Evolutionary conservation across 2,888 invertebrate genomes (phyloP).

Genomic region (Helobdella robusta): DNA sequence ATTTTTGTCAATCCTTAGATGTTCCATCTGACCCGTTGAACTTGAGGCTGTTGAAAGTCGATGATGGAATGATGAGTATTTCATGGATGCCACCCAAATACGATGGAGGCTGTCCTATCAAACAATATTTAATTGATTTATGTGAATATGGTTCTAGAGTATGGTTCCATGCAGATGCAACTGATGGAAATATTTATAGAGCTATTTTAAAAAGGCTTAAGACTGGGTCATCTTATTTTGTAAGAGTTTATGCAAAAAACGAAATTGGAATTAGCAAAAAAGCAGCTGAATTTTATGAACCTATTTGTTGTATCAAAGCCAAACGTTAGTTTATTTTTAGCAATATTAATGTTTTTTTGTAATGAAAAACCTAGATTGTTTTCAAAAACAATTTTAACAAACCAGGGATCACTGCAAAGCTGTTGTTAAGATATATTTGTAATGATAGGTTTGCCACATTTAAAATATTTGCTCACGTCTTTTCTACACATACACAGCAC

Average conservation of each 20-base stretch:
- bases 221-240: slow-evolving; percentile 58
- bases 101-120: slow-evolving; percentile 47
- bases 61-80: slow-evolving; percentile 39
- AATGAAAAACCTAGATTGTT: too few species aligned
- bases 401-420: too few species aligned
- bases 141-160: slow-evolving; percentile 35
- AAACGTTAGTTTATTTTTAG: slow-evolving; percentile 39
- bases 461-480: too few species aligned
- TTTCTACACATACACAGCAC: too few species aligned
- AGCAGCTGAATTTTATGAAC: slow-evolving; percentile 34
- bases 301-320: slow-evolving; percentile 37
- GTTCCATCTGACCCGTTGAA: slow-evolving; percentile 41
- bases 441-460: too few species aligned
- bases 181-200: slow-evolving; percentile 15
- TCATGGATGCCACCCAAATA: slow-evolving; percentile 50
- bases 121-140: slow-evolving; percentile 44
- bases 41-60: slow-evolving; percentile 40
- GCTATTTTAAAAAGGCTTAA: slow-evolving; percentile 35
- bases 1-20: slow-evolving; percentile 16
- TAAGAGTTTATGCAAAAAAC: slow-evolving; percentile 75
- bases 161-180: slow-evolving; percentile 4
- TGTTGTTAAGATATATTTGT: too few species aligned
- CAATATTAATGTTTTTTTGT: too few species aligned
- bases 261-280: slow-evolving; percentile 59
- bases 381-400: too few species aligned